These are phyloP conservation scores for Laterallus jamaicensis DNA, from an alignment of 2,113 vertebrate genomes.

Conservation along the genomic window DNA sequence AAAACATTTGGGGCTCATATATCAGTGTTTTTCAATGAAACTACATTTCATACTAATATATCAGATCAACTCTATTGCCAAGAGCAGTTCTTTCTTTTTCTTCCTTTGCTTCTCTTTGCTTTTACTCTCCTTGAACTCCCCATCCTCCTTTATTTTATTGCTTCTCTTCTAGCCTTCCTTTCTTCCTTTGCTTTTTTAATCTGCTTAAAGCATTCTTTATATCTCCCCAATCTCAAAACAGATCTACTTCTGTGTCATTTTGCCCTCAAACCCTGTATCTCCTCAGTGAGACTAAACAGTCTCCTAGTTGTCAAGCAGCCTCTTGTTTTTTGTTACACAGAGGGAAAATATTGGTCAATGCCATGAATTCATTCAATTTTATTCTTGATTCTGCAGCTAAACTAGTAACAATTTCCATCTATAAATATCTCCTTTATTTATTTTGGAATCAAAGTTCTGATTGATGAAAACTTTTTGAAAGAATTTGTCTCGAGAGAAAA, in stretches of 20 bases:
- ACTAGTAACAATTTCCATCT: neutral
- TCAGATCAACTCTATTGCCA: neutral
- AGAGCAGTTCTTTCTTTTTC: neutral
- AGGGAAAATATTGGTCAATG: neutral
- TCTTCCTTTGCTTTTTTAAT: neutral
- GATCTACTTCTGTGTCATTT: neutral
- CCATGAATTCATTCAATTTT: neutral
- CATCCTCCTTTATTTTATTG: neutral
- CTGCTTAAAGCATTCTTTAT: neutral
- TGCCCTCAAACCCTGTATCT: neutral
- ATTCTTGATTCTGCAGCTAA: neutral
- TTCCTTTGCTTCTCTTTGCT: neutral
- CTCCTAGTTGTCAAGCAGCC: neutral
- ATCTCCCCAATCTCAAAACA: neutral
- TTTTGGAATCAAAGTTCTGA: neutral
- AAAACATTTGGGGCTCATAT: neutral
- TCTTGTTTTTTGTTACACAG: neutral
- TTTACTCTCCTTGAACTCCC: neutral
- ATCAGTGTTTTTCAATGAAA: slow-evolving; percentile 2
- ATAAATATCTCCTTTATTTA: neutral
- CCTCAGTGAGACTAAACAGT: neutral
- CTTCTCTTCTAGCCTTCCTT: neutral
- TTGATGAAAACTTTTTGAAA: neutral
- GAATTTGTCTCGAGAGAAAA: neutral
- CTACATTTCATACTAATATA: neutral